phyloP scores from a whole-genome alignment of 2,113 vertebrate species.

The Paedocypris sp. region DNA sequence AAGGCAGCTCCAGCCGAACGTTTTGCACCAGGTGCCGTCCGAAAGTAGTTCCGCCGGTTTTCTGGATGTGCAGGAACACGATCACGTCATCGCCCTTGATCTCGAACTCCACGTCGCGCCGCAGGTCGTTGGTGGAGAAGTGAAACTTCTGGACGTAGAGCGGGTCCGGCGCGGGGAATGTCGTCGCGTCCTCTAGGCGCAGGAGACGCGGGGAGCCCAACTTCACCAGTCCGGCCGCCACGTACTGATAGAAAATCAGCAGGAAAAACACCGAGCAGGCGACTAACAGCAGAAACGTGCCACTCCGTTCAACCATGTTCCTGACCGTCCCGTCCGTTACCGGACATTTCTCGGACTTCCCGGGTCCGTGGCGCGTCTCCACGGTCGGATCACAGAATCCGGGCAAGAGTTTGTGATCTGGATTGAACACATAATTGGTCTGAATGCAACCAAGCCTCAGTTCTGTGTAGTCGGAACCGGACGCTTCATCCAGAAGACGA shows the following conservation, averaged over 20 bases:
- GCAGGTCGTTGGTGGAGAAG: slow-evolving; percentile 75
- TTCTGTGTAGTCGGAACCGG: no score
- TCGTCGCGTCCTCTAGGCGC: slow-evolving; percentile 63
- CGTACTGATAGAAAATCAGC: slow-evolving; percentile 84
- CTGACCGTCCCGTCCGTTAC: slow-evolving; percentile 74
- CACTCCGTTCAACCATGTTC: slow-evolving; percentile 86
- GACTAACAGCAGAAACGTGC: slow-evolving; percentile 77
- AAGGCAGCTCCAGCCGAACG: slow-evolving; percentile 77
- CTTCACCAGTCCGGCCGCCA: slow-evolving; percentile 72
- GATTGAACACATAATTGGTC: slow-evolving; percentile 22
- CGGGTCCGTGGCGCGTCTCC: slow-evolving; percentile 33
- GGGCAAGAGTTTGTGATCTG: slow-evolving; percentile 17
- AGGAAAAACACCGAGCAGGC: slow-evolving; percentile 77
- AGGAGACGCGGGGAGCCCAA: slow-evolving; percentile 65
- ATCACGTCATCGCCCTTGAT: slow-evolving; percentile 85
- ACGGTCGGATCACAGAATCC: not conserved
- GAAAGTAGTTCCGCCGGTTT: slow-evolving; percentile 81
- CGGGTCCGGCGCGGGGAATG: slow-evolving; percentile 80
- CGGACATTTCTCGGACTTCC: slow-evolving; percentile 71
- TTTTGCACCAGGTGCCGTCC: slow-evolving; percentile 81
- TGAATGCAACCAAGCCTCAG: no score
- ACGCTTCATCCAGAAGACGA: no score
- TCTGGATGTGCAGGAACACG: slow-evolving; percentile 83
- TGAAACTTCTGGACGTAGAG: slow-evolving; percentile 84
- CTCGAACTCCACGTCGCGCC: slow-evolving; percentile 72